Conservation (phyloP, 92 coral and sea anemone genomes). For the Epizoanthus stellaris region DNA sequence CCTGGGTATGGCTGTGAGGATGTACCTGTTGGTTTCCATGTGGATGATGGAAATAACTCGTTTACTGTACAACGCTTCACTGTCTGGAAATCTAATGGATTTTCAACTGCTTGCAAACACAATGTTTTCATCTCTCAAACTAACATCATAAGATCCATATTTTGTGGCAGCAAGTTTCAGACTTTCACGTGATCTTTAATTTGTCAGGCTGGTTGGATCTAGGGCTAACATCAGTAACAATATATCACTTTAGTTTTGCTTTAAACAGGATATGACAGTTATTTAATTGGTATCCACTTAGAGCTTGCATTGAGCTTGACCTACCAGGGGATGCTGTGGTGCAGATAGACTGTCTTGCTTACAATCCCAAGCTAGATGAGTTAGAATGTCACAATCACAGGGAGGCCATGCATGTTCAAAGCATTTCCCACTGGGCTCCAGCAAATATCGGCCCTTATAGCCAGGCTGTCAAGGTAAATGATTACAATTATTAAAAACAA, state of each 20-base stretch:
- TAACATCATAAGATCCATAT: too few relatives aligned
- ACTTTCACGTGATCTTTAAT: too few relatives aligned
- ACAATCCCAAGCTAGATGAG: slow-evolving; percentile 4
- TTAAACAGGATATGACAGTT: not conserved
- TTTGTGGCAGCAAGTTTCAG: too few relatives aligned
- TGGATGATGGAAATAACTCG: too few relatives aligned
- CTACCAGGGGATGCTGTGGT: slow-evolving; percentile 68
- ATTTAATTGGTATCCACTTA: slow-evolving; percentile 4
- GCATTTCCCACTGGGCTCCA: slow-evolving; percentile 95
- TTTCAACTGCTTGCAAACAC: too few relatives aligned
- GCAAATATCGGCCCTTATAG: slow-evolving; percentile 96
- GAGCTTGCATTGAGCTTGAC: slow-evolving; percentile 81
- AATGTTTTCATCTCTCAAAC: too few relatives aligned
- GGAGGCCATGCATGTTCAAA: slow-evolving; percentile 95
- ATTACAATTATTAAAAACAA: not conserved
- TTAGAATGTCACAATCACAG: slow-evolving; percentile 8
- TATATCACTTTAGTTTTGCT: not conserved
- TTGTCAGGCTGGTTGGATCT: too few relatives aligned
- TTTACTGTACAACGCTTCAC: too few relatives aligned
- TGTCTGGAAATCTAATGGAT: too few relatives aligned
- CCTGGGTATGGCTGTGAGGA: too few relatives aligned
- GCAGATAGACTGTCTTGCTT: slow-evolving; percentile 77
- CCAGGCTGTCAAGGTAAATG: slow-evolving; percentile 84
- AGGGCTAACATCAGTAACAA: too few relatives aligned
- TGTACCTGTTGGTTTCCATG: too few relatives aligned